A percentile compares a stretch with the other conserved stretches of the same genome.
Evolutionary conservation across 2,797 vertebrate species (phyloP).

Genomic region (Eleutherodactylus coqui): DNA sequence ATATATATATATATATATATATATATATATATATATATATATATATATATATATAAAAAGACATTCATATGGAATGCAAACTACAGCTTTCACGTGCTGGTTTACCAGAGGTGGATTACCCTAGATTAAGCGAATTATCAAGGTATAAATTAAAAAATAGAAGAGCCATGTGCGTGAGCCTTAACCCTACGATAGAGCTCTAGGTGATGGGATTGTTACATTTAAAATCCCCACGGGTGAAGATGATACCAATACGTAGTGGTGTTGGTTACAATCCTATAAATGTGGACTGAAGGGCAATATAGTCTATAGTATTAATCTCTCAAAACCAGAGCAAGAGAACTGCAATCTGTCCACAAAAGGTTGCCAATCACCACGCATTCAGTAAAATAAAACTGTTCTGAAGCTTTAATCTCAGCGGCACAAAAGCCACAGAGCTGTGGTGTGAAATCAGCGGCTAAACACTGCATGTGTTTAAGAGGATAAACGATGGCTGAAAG

Average conservation of each 20-base stretch:
- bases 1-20: no score
- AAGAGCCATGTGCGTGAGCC: no score
- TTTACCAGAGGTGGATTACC: no score
- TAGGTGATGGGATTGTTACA: neutral
- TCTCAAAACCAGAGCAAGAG: neutral
- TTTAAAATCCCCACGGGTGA: no score
- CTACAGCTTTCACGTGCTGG: no score
- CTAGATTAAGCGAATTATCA: no score
- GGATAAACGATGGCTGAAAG: constrained; percentile 41
- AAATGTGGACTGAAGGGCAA: neutral
- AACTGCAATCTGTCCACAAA: constrained; percentile 10
- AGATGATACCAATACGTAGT: neutral
- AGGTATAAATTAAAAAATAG: no score
- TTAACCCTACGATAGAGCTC: neutral
- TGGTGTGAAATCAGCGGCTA: constrained; percentile 25
- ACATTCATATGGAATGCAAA: no score
- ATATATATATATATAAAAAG: no score
- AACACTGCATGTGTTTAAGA: constrained; percentile 38
- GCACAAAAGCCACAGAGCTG: constrained; percentile 12
- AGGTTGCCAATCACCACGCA: constrained; percentile 21
- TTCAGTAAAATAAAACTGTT: constrained; percentile 25
- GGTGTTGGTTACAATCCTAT: neutral
- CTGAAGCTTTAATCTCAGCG: constrained; percentile 13
- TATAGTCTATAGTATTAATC: neutral
- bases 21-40: no score